phyloP scores from a whole-genome alignment of 1,140 invertebrate genomes.

The Drosophila littoralis region DNA sequence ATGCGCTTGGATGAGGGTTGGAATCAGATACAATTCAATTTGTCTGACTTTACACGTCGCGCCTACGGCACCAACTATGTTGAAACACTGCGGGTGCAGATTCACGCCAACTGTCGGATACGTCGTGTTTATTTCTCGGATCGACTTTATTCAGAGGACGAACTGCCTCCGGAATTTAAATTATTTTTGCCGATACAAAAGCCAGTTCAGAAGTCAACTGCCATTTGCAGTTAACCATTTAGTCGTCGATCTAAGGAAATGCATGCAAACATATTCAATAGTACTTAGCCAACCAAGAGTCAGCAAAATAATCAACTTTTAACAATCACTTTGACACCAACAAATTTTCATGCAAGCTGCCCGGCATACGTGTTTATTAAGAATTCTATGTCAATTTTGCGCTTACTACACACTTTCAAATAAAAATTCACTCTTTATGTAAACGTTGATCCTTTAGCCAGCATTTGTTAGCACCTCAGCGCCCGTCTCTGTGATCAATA shows the following conservation, averaged over 20 bases:
- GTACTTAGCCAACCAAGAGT: constrained; percentile 10
- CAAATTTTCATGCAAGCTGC: constrained; percentile 40
- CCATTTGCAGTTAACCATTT: constrained; percentile 67
- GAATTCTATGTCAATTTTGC: constrained; percentile 33
- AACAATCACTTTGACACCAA: constrained; percentile 15
- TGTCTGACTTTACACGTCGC: constrained; percentile 98
- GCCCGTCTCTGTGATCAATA: constrained; percentile 91
- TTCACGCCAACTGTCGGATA: constrained; percentile 99
- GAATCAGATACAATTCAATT: constrained; percentile 98
- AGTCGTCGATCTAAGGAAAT: constrained; percentile 16
- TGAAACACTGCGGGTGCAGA: constrained; percentile 98
- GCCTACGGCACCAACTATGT: constrained; percentile 99
- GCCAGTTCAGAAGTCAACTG: constrained; percentile 67
- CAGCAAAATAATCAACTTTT: constrained; percentile 10
- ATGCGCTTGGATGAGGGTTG: constrained; percentile 99
- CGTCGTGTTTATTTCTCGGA: constrained; percentile 99
- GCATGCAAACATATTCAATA: background rate
- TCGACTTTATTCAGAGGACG: constrained; percentile 99
- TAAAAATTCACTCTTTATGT: constrained; percentile 53
- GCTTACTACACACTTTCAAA: constrained; percentile 25
- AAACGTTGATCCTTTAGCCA: constrained; percentile 1
- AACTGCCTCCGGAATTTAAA: constrained; percentile 99
- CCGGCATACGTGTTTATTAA: constrained; percentile 40
- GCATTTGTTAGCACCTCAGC: constrained; percentile 89
- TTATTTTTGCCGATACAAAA: constrained; percentile 96